Percentiles rank a stretch among this genome's conserved stretches.
phyloP scores from a whole-genome alignment of 2,797 vertebrate genomes.

The Hozukius guyotensis region DNA sequence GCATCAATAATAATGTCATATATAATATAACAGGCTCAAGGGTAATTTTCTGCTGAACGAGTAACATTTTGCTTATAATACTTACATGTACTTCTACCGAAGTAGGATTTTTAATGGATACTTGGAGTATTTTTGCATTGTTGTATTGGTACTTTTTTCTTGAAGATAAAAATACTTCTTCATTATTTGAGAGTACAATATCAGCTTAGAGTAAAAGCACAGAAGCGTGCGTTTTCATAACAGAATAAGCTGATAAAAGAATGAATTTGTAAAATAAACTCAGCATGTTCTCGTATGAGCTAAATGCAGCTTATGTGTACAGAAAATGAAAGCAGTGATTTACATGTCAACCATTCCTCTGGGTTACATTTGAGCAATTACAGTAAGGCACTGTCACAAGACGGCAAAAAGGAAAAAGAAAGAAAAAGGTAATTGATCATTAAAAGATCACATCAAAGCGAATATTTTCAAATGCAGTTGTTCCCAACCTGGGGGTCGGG shows the following conservation, averaged over 20 bases:
- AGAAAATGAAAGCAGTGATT: not conserved
- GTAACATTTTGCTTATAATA: not conserved
- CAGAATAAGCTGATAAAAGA: not conserved
- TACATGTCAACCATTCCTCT: not conserved
- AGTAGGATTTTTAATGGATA: too few species aligned
- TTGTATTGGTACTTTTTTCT: not conserved
- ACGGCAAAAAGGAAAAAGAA: not conserved
- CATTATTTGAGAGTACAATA: not conserved
- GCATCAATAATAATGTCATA: not conserved
- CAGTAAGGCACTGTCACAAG: not conserved
- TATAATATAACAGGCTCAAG: not conserved
- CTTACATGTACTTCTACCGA: too few species aligned
- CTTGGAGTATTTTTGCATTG: not conserved
- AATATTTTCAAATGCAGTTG: slow-evolving; percentile 10
- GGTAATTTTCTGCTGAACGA: not conserved
- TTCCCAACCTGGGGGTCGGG: not conserved
- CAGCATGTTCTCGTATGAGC: not conserved
- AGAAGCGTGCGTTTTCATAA: not conserved
- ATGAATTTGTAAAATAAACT: not conserved
- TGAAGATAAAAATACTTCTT: not conserved
- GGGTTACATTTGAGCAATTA: slow-evolving; percentile 2
- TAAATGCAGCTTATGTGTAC: not conserved
- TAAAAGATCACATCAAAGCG: slow-evolving; percentile 7
- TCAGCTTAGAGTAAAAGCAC: not conserved
- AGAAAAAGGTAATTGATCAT: not conserved